phyloP scores from a whole-genome alignment of 1,140 invertebrate genomes.

The Drosophila sproati region DNA sequence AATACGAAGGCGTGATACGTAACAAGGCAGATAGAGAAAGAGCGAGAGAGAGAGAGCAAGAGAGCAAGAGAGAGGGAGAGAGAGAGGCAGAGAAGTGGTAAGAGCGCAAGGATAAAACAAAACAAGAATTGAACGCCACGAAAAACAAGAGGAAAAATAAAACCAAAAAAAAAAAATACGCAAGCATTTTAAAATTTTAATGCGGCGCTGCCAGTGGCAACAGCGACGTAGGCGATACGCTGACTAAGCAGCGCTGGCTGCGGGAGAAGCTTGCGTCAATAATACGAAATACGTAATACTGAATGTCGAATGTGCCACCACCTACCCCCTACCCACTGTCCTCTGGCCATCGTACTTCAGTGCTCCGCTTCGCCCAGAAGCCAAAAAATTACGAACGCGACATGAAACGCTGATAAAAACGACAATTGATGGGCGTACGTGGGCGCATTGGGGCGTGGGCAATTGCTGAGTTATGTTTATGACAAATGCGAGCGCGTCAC shows the following conservation, averaged over 20 bases:
- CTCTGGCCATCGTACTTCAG: no score
- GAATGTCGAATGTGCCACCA: constrained; percentile 9
- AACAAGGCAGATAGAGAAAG: background rate
- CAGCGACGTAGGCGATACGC: constrained; percentile 25
- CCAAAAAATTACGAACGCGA: constrained; percentile 70
- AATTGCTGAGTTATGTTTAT: constrained; percentile 82
- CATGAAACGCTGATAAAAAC: constrained; percentile 78
- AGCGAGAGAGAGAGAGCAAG: constrained; percentile 3
- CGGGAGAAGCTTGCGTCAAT: constrained; percentile 35
- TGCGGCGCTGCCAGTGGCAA: constrained; percentile 52
- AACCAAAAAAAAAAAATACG: constrained; percentile 42
- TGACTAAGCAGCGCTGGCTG: constrained; percentile 39
- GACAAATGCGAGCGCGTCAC: constrained; percentile 52
- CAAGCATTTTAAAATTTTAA: constrained; percentile 75
- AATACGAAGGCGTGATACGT: constrained; percentile 40
- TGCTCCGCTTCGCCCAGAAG: constrained; percentile 25
- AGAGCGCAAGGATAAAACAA: constrained; percentile 1
- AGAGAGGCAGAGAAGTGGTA: background rate
- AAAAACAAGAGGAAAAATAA: background rate
- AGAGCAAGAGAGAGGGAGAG: background rate
- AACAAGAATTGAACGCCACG: background rate
- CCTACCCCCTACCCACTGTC: background rate
- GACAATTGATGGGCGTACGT: constrained; percentile 82
- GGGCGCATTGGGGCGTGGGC: constrained; percentile 72
- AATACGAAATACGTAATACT: constrained; percentile 40